Percentiles rank a stretch among this genome's conserved stretches.
These are phyloP conservation scores for Arrhopalites spinosus DNA, from an alignment of 2,888 invertebrate species.

Conservation along the genomic window DNA sequence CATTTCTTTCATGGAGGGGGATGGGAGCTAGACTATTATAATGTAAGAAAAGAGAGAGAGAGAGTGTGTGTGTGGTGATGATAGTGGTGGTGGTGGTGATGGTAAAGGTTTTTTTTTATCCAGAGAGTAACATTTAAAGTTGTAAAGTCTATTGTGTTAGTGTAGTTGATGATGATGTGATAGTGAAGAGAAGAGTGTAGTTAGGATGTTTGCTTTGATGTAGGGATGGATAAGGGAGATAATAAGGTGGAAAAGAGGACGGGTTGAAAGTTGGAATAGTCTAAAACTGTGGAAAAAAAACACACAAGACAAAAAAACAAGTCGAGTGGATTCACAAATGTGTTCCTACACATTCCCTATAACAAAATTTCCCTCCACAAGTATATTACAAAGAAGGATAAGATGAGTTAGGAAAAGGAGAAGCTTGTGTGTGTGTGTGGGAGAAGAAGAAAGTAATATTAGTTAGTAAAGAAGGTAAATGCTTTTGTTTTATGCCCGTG, in stretches of 20 bases:
- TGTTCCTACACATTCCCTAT: too few relatives aligned
- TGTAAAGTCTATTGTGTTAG: conserved; percentile 34
- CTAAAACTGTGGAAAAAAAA: not conserved
- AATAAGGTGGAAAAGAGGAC: conserved; percentile 45
- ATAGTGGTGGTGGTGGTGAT: not conserved
- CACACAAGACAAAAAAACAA: too few relatives aligned
- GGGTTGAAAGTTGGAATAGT: not conserved
- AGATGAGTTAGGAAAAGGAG: not conserved
- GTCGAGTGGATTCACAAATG: not conserved
- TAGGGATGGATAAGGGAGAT: conserved; percentile 41
- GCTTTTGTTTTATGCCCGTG: not conserved
- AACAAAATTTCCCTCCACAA: not conserved
- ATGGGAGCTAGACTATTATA: too few relatives aligned
- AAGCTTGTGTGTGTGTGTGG: not conserved
- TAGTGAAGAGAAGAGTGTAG: conserved; percentile 24
- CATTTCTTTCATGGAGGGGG: too few relatives aligned
- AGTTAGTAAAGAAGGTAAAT: conserved; percentile 24
- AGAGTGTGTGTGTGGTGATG: not conserved
- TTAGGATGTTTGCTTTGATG: conserved; percentile 46
- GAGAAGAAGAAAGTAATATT: conserved; percentile 12
- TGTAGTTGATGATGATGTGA: conserved; percentile 35
- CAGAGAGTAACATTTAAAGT: conserved; percentile 28
- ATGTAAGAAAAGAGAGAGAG: not conserved
- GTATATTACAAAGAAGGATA: not conserved
- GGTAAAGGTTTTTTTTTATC: conserved; percentile 12